phyloP scores from a whole-genome alignment of 1,140 invertebrate species.

The Heliconius nattereri region DNA sequence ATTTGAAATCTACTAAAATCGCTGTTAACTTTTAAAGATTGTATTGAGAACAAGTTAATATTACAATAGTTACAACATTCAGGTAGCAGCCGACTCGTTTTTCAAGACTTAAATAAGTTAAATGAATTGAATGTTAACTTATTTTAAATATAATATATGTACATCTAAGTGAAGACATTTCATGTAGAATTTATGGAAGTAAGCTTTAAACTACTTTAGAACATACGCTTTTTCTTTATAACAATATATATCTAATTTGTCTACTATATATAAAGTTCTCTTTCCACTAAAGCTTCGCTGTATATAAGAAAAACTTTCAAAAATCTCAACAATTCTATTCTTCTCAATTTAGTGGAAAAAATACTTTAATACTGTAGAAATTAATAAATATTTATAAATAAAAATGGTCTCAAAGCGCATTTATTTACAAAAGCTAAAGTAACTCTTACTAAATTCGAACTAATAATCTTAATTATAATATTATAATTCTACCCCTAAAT shows the following conservation, averaged over 20 bases:
- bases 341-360: constrained; percentile 1
- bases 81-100: constrained; percentile 4
- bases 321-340: no score
- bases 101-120: constrained; percentile 5
- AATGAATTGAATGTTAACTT: background rate
- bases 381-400: background rate
- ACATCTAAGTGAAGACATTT: background rate
- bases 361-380: background rate
- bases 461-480: constrained; percentile 1
- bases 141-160: background rate
- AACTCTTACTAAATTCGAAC: background rate
- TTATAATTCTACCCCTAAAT: constrained; percentile 16
- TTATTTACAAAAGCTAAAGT: constrained; percentile 10
- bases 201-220: constrained; percentile 76
- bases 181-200: constrained; percentile 39
- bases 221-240: constrained; percentile 64
- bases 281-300: background rate
- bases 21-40: background rate
- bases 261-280: background rate
- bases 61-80: background rate
- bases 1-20: background rate
- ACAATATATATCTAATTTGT: constrained; percentile 12
- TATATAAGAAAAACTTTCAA: no score
- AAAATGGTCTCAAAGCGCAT: background rate
- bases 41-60: background rate